Evolutionary conservation across 2,113 vertebrate species (phyloP), one percentile per base, ranked within the genome.

Genomic region (Sciurus niger): DNA sequence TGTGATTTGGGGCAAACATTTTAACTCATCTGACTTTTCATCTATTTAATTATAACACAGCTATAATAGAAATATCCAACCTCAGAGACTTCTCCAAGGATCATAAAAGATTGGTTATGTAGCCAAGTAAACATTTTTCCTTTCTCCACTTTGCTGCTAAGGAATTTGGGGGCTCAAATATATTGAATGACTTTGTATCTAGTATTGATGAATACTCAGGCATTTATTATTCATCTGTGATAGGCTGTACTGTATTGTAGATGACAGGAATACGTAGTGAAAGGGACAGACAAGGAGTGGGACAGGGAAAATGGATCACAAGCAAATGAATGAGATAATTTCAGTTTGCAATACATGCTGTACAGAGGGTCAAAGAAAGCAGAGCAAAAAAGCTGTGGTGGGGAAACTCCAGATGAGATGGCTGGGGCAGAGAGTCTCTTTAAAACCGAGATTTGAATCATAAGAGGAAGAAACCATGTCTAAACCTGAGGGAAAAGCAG

Each of bases 1-100:
- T 97, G 12, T 65, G 55, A 93, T 58, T 85, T 96, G n/a, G 82
- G 74, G 84, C 8, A 78, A 95, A 89, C 77, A 73, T 30, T 67
- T 91, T 34, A 90, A 77, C 16, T 51, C 67, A 73, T 53, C 51
- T 67, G 80, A 55, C 65, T 96, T 95, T 68, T 18, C 4, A 55
- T 85, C 48, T 90, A n/a, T 72, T 90, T 25, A 48, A 55, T 24
- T 32, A 2, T n/a, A 83, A 46, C 5, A 5, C 55, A 55, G 24
- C 30, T 79, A 0, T 63, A 67, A 80, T 18, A 34, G 32, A 34
- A 46, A 20, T 6, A 32, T 43, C 73, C 68, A 68, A 63, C 30
- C n/a, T 51, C 70, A 87, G 86, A 80, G 78, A 70, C 8, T 74
- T 94, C 78, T 86, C 95, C 82, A 74, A 83, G 63, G 72, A 32